Evolutionary conservation across 2,113 vertebrate genomes (phyloP).

Genomic region (Nymphicus hollandicus): DNA sequence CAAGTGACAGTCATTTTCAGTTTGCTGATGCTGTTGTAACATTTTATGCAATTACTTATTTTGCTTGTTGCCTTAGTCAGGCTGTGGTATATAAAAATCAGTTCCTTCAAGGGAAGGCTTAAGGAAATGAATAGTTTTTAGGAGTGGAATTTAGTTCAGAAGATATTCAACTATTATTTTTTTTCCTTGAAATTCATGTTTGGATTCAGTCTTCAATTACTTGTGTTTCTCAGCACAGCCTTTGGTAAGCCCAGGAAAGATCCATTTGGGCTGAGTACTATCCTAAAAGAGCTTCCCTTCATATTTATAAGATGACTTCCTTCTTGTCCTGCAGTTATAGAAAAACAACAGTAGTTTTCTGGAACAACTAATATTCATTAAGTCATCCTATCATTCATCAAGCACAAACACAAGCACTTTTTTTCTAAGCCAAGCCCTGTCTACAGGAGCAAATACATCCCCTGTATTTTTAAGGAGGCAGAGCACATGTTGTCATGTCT

Average conservation of each 20-base stretch:
- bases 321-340: background rate
- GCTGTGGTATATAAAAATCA: background rate
- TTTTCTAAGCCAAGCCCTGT: background rate
- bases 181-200: background rate
- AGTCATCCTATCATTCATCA: background rate
- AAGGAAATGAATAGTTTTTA: background rate
- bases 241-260: background rate
- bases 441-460: background rate
- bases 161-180: background rate
- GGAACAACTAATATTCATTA: background rate
- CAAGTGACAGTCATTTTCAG: background rate
- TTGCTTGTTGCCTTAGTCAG: background rate
- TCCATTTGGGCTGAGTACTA: background rate
- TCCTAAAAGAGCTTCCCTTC: background rate
- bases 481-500: background rate
- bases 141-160: background rate
- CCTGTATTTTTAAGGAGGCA: background rate
- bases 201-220: background rate
- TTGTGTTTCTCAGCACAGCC: background rate
- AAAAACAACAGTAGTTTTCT: background rate
- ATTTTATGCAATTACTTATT: background rate
- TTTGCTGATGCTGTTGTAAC: background rate
- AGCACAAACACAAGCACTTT: background rate
- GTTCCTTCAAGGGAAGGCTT: background rate
- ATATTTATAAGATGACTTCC: background rate